Conservation (phyloP, 2,888 invertebrate species). For the Sphaerophoria rueppellii region DNA sequence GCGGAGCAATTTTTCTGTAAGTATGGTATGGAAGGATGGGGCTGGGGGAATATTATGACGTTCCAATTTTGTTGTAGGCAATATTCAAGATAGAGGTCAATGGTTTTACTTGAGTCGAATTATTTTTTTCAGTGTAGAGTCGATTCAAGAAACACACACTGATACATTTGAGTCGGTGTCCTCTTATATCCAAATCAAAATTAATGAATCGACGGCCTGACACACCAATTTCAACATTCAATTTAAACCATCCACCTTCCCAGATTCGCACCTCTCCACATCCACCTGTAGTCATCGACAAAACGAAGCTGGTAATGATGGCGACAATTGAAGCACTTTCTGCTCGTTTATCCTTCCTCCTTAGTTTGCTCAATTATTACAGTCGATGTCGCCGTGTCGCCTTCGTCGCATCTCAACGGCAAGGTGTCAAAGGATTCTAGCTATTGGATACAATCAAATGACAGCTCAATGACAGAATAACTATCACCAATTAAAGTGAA, state of each 20-base stretch:
- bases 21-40: too few relatives aligned
- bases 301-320: conserved; percentile 7
- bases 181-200: conserved; percentile 40
- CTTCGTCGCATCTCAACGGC: conserved; percentile 15
- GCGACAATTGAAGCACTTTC: conserved; percentile 50
- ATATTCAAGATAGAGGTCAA: too few relatives aligned
- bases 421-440: conserved; percentile 16
- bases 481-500: conserved; percentile 58
- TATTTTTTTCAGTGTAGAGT: too few relatives aligned
- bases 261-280: too few relatives aligned
- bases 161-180: too few relatives aligned
- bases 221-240: conserved; percentile 5
- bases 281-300: too few relatives aligned
- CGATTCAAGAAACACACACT: too few relatives aligned
- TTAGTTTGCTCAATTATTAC: conserved; percentile 44
- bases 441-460: conserved; percentile 4
- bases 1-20: conserved; percentile 55
- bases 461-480: conserved; percentile 44
- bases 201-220: conserved; percentile 58
- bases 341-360: conserved; percentile 35
- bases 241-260: too few relatives aligned
- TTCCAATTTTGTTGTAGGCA: too few relatives aligned
- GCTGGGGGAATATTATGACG: too few relatives aligned
- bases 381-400: background rate
- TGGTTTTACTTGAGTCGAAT: too few relatives aligned